phyloP scores from a whole-genome alignment of 2,113 vertebrate species.

The Mobula birostris region DNA sequence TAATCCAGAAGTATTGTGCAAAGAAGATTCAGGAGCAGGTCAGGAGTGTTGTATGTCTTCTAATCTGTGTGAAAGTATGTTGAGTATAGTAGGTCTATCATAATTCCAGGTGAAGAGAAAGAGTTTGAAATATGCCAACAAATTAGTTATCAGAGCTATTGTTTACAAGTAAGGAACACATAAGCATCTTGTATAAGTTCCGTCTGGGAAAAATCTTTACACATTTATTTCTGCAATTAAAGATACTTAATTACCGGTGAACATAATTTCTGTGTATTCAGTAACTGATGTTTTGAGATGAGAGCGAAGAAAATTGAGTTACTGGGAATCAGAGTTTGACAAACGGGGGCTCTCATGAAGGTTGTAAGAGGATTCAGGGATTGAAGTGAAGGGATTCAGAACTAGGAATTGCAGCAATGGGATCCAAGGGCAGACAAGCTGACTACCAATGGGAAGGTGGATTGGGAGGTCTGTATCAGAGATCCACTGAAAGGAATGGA shows the following conservation, averaged over 20 bases:
- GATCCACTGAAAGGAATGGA: neutral
- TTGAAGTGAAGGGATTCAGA: neutral
- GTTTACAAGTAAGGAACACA: neutral
- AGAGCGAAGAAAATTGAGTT: neutral
- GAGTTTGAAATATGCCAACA: neutral
- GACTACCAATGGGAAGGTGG: neutral
- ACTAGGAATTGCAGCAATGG: neutral
- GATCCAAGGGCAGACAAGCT: neutral
- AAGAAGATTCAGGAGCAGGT: constrained; percentile 76
- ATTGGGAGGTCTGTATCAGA: neutral
- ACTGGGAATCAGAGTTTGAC: neutral
- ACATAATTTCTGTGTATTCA: neutral
- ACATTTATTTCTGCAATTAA: neutral
- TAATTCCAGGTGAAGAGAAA: neutral
- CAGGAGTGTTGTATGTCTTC: constrained; percentile 34
- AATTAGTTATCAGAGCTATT: neutral
- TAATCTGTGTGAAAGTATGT: neutral
- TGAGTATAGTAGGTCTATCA: neutral
- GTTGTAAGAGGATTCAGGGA: no score
- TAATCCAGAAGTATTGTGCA: constrained; percentile 72
- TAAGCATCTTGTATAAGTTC: neutral
- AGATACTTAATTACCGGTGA: neutral
- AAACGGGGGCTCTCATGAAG: neutral
- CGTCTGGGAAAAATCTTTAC: neutral
- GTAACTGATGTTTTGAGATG: neutral